A percentile compares a stretch with the other conserved stretches of the same genome.
Evolutionary conservation across 2,797 vertebrate species (phyloP).

Genomic region (Clarias pachynema): DNA sequence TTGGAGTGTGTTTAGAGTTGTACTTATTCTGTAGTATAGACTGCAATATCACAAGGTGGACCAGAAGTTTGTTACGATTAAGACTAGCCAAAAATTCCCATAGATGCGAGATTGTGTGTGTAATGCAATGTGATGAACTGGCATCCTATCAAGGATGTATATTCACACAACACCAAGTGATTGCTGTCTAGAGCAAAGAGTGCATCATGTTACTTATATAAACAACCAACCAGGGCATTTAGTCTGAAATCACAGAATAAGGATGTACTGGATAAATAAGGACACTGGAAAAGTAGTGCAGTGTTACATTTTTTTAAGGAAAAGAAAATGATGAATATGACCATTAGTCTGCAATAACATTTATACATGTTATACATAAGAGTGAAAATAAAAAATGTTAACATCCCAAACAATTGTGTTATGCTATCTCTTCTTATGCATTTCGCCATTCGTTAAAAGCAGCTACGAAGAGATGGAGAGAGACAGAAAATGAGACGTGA

Average conservation of each 20-base stretch:
- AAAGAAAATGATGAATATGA: not conserved
- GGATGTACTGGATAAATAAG: not conserved
- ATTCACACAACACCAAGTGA: too few species aligned
- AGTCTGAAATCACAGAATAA: not conserved
- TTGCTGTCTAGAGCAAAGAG: not conserved
- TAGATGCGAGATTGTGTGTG: not conserved
- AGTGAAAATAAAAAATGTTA: not conserved
- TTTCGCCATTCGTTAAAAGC: not conserved
- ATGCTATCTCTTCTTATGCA: not conserved
- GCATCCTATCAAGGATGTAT: not conserved
- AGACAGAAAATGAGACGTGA: slow-evolving; percentile 14
- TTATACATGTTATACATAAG: slow-evolving; percentile 19
- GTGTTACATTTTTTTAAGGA: not conserved
- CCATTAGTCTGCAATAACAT: slow-evolving; percentile 22
- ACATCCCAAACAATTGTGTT: not conserved
- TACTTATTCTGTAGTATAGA: not conserved
- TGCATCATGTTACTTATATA: not conserved
- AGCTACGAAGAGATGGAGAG: slow-evolving; percentile 8
- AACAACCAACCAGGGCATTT: not conserved
- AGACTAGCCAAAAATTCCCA: not conserved
- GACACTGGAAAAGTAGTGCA: slow-evolving; percentile 8
- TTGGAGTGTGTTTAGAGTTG: not conserved
- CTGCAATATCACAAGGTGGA: not conserved
- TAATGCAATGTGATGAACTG: not conserved
- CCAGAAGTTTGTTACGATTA: not conserved